These are phyloP conservation scores for Macrochelys suwanniensis DNA, from an alignment of 2,797 vertebrate species.

Conservation along the genomic window DNA sequence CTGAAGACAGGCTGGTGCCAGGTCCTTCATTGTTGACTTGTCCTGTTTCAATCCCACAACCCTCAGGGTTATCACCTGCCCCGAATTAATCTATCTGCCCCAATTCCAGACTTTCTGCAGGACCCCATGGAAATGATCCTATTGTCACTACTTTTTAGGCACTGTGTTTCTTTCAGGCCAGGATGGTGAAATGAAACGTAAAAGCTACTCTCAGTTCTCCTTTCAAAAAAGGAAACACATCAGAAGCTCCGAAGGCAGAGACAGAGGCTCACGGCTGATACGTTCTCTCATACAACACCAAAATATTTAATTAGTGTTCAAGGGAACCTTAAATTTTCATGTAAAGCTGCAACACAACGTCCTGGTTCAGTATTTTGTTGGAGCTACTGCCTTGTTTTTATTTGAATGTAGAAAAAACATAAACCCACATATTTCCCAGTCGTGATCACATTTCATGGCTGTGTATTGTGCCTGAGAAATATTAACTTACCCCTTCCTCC, in stretches of 20 bases:
- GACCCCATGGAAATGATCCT: slow-evolving; percentile 58
- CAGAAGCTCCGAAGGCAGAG: slow-evolving; percentile 61
- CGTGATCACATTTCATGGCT: slow-evolving; percentile 33
- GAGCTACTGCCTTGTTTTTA: slow-evolving; percentile 15
- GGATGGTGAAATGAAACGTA: slow-evolving; percentile 27
- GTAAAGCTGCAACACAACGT: slow-evolving; percentile 38
- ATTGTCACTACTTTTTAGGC: slow-evolving; percentile 55
- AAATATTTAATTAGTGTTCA: slow-evolving; percentile 62
- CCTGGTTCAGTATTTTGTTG: background rate
- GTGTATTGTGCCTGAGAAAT: slow-evolving; percentile 25
- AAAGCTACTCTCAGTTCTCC: slow-evolving; percentile 53
- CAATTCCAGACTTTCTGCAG: background rate
- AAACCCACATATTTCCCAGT: slow-evolving; percentile 33
- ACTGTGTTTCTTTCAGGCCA: slow-evolving; percentile 48
- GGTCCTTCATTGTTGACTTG: fast-evolving
- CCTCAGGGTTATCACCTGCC: slow-evolving; percentile 29
- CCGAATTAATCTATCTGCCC: background rate
- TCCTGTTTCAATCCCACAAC: fast-evolving
- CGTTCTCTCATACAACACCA: slow-evolving; percentile 34
- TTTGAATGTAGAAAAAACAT: slow-evolving; percentile 47
- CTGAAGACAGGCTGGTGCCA: background rate
- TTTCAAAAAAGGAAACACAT: slow-evolving; percentile 67
- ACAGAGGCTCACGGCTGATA: slow-evolving; percentile 46
- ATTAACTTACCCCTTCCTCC: slow-evolving; percentile 1
- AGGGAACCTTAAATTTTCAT: slow-evolving; percentile 23